phyloP scores from a whole-genome alignment of 1,140 invertebrate species.

The Sitodiplosis mosellana region DNA sequence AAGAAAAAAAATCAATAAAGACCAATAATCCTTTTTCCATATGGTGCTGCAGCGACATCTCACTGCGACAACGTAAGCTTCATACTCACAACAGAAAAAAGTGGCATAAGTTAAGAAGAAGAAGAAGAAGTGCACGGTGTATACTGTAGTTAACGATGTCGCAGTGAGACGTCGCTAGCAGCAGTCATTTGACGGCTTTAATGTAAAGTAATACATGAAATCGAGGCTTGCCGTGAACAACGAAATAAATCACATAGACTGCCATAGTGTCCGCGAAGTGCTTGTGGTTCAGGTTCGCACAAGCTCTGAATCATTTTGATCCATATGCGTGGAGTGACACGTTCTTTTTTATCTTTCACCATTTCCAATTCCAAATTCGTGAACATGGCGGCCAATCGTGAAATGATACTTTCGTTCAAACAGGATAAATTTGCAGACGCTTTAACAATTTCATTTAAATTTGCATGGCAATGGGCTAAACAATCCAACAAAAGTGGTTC shows the following conservation, averaged over 20 bases:
- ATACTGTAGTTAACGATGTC: no score
- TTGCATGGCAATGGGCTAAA: conserved; percentile 56
- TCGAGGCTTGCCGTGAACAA: conserved; percentile 47
- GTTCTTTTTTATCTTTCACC: conserved; percentile 61
- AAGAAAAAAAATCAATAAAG: no score
- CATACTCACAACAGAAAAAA: no score
- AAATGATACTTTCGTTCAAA: conserved; percentile 52
- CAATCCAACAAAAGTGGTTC: conserved; percentile 66
- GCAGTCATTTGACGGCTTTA: no score
- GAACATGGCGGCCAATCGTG: conserved; percentile 57
- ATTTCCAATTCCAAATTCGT: conserved; percentile 59
- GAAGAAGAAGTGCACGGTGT: no score
- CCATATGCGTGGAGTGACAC: conserved; percentile 63
- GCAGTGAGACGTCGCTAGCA: no score
- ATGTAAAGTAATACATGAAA: no score
- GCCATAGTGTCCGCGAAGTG: conserved; percentile 53
- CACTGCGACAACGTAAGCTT: no score
- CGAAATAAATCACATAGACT: conserved; percentile 55
- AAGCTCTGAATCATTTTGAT: conserved; percentile 62
- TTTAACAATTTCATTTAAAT: conserved; percentile 62
- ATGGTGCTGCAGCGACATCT: no score
- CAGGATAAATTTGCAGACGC: conserved; percentile 61
- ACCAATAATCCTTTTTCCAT: no score
- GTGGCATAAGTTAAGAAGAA: no score
- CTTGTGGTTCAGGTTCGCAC: conserved; percentile 47